Evolutionary conservation across 2,888 invertebrate genomes (phyloP).

Genomic region (Amaurobius ferox): DNA sequence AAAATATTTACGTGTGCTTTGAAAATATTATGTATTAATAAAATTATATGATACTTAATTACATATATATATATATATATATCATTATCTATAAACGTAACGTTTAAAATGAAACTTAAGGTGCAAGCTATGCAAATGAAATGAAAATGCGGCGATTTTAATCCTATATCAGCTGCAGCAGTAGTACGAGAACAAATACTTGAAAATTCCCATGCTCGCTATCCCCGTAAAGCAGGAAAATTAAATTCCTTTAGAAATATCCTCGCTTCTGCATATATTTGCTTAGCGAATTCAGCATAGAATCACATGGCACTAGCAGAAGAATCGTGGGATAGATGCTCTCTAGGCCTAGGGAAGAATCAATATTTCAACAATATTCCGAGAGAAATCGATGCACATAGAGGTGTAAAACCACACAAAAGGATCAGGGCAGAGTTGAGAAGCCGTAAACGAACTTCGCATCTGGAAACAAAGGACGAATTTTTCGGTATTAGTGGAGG

Average conservation of each 20-base stretch:
- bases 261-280: neutral
- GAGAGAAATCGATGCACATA: neutral
- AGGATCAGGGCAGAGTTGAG: neutral
- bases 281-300: neutral
- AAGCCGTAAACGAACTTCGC: neutral
- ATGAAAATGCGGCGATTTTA: no score
- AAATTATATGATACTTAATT: no score
- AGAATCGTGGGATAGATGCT: neutral
- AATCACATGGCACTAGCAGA: conserved; percentile 56
- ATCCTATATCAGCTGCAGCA: conserved; percentile 10
- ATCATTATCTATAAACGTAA: no score
- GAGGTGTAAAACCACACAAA: neutral
- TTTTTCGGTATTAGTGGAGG: no score
- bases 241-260: neutral
- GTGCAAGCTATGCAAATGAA: no score
- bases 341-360: neutral
- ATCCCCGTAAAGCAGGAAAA: neutral
- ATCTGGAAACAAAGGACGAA: no score
- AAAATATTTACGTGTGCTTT: no score
- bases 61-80: no score
- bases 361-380: conserved; percentile 11
- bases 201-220: neutral
- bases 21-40: no score
- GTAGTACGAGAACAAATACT: neutral
- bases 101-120: no score